Base-by-base conservation (phyloP, 2,888 invertebrate genomes). In the Neocrepidodera transversa region DNA sequence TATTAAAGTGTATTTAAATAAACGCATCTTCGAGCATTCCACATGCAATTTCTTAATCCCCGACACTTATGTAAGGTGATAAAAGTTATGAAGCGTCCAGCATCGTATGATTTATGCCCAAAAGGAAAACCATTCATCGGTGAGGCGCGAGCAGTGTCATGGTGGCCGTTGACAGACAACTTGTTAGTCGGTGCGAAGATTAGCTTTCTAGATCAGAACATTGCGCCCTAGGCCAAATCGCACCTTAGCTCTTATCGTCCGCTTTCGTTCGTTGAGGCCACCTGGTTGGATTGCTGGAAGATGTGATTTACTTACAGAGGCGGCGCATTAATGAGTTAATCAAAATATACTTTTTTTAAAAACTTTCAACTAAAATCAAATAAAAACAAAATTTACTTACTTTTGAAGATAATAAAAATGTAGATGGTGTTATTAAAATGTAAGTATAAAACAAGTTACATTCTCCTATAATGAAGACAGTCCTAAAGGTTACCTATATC, bases 81-180 rank as follows among this genome's bases (percentile, higher is more conserved):
- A 60, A 57, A 54, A 51, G 32, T 43, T 42, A 43, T 45, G 50
- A 48, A 40, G 26, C 57, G 38, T 51, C 45, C 16, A 60, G 49
- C 48, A 47, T 56, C 38, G 23, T 64, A 67, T 64, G 62, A 64
- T 67, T 65, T 64, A 67, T 64, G 55, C 62, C 65, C 48, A 42
- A 51, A 50, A 62, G 58, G 48, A 43, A 52, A 49, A 56, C 57
- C 56, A 36, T 50, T 55, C 26, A 51, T 63, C 62, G 66, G 65
- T 61, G 62, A 62, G n/a, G 38, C 64, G 64, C 54, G 62, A 56
- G 42, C 48, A 54, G 65, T 60, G 62, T 58, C 60, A 60, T 58
- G 58, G 66, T 68, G 69, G 66, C 58, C 67, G 68, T 64, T 69
- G 71, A 70, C 70, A 68, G 71, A 71, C 69, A 71, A 68, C 67